Percentiles rank a stretch among this genome's conserved stretches.
These are phyloP conservation scores for Amphiprion clarkii DNA, from an alignment of 2,797 vertebrate genomes.

Conservation along the genomic window DNA sequence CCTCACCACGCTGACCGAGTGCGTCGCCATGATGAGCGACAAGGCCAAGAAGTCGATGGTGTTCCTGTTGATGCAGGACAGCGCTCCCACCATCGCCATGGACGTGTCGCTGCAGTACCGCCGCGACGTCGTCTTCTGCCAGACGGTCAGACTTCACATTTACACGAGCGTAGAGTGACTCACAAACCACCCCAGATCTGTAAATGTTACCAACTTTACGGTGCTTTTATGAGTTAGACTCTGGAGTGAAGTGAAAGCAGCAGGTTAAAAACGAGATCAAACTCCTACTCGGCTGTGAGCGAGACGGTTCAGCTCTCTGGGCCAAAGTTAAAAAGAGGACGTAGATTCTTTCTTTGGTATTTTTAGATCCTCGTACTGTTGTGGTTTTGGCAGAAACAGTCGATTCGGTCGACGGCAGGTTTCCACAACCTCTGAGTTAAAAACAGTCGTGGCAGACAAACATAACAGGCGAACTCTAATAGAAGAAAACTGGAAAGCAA, in stretches of 20 bases:
- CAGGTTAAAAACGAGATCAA: background rate
- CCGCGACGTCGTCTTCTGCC: conserved; percentile 98
- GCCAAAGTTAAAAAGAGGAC: conserved; percentile 17
- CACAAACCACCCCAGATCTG: background rate
- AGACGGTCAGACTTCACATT: conserved; percentile 86
- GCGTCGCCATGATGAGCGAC: conserved; percentile 97
- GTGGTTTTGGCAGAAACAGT: conserved; percentile 3
- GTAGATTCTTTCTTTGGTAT: conserved; percentile 1
- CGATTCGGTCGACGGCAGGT: too few species aligned
- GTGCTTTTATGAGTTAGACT: background rate
- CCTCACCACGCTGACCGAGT: conserved; percentile 95
- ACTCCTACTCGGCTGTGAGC: conserved; percentile 7
- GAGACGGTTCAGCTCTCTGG: conserved; percentile 17
- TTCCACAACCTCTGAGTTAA: too few species aligned
- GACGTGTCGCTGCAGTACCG: conserved; percentile 95
- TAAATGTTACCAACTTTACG: too few species aligned
- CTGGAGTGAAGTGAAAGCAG: background rate
- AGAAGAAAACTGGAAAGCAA: too few species aligned
- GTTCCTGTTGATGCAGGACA: conserved; percentile 98
- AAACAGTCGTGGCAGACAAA: too few species aligned
- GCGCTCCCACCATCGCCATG: conserved; percentile 93
- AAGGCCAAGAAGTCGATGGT: conserved; percentile 98
- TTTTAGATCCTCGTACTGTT: conserved; percentile 11
- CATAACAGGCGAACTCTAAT: too few species aligned
- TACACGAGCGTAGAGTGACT: background rate